Conservation (phyloP, 2,888 invertebrate genomes). For the Junonia oenone region DNA sequence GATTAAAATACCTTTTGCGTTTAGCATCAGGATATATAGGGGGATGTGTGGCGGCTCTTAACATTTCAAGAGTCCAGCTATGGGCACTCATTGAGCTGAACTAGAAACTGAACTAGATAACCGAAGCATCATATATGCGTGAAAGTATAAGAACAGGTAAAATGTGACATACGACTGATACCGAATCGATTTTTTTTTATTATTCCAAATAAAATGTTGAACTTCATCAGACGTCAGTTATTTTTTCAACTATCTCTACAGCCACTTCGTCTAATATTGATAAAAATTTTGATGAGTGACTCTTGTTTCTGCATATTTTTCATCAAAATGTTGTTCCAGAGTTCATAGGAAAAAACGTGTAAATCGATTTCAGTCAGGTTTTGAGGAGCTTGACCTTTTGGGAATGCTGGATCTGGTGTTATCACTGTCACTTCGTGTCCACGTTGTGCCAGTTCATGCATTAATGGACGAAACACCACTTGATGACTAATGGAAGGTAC, state of each 20-base stretch:
- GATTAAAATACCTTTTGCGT: constrained; percentile 30
- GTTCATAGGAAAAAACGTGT: constrained; percentile 43
- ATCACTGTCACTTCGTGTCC: constrained; percentile 56
- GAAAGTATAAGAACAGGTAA: neutral
- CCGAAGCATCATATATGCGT: neutral
- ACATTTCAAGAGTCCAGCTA: constrained; percentile 28
- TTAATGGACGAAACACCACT: constrained; percentile 41
- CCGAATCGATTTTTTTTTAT: neutral
- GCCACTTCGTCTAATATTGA: neutral
- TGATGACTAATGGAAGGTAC: constrained; percentile 51
- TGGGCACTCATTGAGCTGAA: constrained; percentile 40
- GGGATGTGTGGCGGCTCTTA: constrained; percentile 40
- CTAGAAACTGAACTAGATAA: constrained; percentile 38
- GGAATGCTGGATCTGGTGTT: constrained; percentile 45
- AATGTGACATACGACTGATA: neutral
- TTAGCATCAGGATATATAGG: constrained; percentile 33
- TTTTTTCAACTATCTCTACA: no score
- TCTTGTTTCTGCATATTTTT: no score
- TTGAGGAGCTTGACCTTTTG: constrained; percentile 41
- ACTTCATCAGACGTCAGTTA: no score
- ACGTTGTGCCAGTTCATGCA: constrained; percentile 40
- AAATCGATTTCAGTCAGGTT: constrained; percentile 50
- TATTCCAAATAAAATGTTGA: neutral
- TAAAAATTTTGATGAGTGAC: constrained; percentile 17
- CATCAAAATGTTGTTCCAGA: no score